Evolutionary conservation across 2,113 vertebrate genomes (phyloP).

Genomic region (Channa maculata): DNA sequence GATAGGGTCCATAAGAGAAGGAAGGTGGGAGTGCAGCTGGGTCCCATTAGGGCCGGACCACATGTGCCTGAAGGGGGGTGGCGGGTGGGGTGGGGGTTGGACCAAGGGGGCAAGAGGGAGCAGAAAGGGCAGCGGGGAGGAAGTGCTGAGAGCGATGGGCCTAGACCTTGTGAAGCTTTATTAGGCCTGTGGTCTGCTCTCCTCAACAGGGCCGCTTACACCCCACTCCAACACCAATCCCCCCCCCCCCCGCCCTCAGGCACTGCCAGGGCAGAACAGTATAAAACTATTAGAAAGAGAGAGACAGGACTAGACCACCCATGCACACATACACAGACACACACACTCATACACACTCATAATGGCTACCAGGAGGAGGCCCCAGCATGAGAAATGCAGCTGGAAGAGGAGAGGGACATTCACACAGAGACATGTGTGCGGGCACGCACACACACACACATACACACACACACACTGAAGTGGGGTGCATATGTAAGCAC

Average conservation of each 20-base stretch:
- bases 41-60: slow-evolving; percentile 95
- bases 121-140: slow-evolving; percentile 92
- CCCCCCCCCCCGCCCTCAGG: slow-evolving; percentile 87
- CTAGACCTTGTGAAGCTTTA: slow-evolving; percentile 96
- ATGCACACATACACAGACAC: slow-evolving; percentile 47
- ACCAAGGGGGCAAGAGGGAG: slow-evolving; percentile 87
- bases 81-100: slow-evolving; percentile 60
- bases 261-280: slow-evolving; percentile 90
- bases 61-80: slow-evolving; percentile 87
- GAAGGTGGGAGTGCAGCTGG: slow-evolving; percentile 97
- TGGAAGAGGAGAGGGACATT: slow-evolving; percentile 64
- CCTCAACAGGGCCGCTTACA: slow-evolving; percentile 88
- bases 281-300: slow-evolving; percentile 85
- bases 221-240: slow-evolving; percentile 68
- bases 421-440: slow-evolving; percentile 18
- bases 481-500: slow-evolving; percentile 13
- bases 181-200: slow-evolving; percentile 91
- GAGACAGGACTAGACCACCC: slow-evolving; percentile 91
- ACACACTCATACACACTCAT: slow-evolving; percentile 77
- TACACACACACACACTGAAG: slow-evolving; percentile 49
- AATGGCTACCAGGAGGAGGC: slow-evolving; percentile 86
- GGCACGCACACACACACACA: slow-evolving; percentile 31
- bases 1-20: slow-evolving; percentile 79
- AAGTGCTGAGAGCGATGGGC: slow-evolving; percentile 84
- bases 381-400: slow-evolving; percentile 80